These are phyloP conservation scores for Chaetoderma sp. DNA, from an alignment of 2,888 invertebrate genomes.

Conservation along the genomic window DNA sequence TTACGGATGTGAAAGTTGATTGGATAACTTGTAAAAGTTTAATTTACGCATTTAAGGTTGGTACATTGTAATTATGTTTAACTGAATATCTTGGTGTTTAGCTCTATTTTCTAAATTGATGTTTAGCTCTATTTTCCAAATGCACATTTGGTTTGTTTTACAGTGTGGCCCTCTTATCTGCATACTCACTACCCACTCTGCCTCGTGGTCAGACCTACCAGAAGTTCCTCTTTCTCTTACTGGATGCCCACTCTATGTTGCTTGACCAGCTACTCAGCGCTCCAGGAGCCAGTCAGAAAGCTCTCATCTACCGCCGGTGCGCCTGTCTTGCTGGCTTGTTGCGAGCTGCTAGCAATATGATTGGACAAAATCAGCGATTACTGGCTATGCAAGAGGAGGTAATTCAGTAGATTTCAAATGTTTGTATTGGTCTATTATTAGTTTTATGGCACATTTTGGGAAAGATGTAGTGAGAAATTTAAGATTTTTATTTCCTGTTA, in stretches of 20 bases:
- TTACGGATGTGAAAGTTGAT: too few relatives aligned
- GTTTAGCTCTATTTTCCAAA: constrained; percentile 1
- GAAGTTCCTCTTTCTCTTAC: constrained; percentile 65
- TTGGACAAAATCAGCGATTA: constrained; percentile 57
- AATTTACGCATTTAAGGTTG: too few relatives aligned
- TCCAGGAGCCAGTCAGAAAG: constrained; percentile 42
- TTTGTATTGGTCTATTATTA: too few relatives aligned
- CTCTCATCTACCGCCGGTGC: constrained; percentile 59
- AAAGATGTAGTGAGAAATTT: too few relatives aligned
- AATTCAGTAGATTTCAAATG: neutral
- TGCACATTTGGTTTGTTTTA: constrained; percentile 5
- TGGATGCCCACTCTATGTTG: constrained; percentile 63
- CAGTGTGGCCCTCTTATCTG: constrained; percentile 62
- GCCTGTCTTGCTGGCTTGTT: constrained; percentile 62
- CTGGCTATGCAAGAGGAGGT: constrained; percentile 61
- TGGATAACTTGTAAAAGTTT: too few relatives aligned
- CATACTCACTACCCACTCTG: constrained; percentile 55
- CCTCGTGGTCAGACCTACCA: constrained; percentile 63
- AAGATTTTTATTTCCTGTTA: too few relatives aligned
- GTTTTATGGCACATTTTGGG: too few relatives aligned
- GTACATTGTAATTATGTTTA: too few relatives aligned
- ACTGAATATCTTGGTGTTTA: too few relatives aligned
- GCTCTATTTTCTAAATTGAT: neutral
- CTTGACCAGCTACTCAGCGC: constrained; percentile 51
- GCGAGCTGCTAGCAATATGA: constrained; percentile 56